Percentiles rank a stretch among this genome's conserved stretches.
Evolutionary conservation across 1,140 invertebrate genomes (phyloP).

Genomic region (Watersipora subatra): DNA sequence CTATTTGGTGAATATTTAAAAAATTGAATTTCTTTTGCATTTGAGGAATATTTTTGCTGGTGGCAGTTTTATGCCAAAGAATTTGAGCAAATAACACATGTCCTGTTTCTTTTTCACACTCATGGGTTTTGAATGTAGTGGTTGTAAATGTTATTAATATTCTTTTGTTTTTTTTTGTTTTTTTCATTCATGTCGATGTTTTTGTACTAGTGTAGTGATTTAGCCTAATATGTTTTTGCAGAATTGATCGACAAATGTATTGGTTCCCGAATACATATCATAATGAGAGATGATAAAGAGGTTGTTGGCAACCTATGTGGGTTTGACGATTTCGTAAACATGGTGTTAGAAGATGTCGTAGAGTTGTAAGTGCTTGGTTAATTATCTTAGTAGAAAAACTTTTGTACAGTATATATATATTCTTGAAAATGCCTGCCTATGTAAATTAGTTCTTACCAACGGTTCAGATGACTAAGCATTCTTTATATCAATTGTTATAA

Average conservation of each 20-base stretch:
- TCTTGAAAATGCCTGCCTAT: no score
- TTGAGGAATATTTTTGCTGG: no score
- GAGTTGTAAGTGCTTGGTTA: constrained; percentile 45
- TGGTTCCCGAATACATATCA: constrained; percentile 94
- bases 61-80: no score
- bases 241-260: constrained; percentile 99
- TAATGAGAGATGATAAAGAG: constrained; percentile 99
- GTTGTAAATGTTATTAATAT: neutral
- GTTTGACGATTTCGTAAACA: constrained; percentile 96
- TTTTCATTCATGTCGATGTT: neutral
- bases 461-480: no score
- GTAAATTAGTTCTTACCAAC: no score
- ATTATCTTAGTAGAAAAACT: neutral
- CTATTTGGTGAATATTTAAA: no score
- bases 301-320: constrained; percentile 92
- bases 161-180: neutral
- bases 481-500: no score
- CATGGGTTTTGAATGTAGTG: no score
- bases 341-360: constrained; percentile 48
- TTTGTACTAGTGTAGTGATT: constrained; percentile 3
- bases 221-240: constrained; percentile 33
- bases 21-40: no score
- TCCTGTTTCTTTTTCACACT: no score
- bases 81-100: no score
- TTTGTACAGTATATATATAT: neutral